Conservation (phyloP, 2,797 vertebrate species). For the Syndactyla subalaris region DNA sequence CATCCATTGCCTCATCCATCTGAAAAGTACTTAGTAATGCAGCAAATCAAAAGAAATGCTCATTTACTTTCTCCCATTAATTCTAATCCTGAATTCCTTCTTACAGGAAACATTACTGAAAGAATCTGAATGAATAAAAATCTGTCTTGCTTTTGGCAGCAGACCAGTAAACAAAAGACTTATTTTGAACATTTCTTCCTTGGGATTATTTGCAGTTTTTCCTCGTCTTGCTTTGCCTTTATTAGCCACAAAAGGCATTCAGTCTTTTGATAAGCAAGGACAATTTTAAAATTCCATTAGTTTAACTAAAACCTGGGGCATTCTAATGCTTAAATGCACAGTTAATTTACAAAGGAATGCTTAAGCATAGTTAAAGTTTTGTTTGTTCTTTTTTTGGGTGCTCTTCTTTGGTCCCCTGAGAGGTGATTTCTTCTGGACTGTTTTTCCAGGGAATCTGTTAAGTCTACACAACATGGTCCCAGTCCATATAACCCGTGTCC, state of each 20-base stretch:
- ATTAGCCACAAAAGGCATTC: not conserved
- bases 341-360: not conserved
- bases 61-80: not conserved
- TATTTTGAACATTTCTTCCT: not conserved
- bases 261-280: not conserved
- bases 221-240: not conserved
- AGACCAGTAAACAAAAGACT: not conserved
- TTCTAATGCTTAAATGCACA: not conserved
- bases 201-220: not conserved
- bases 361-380: not conserved
- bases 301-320: not conserved
- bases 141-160: not conserved
- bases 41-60: not conserved
- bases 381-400: not conserved
- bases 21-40: not conserved
- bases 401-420: not conserved
- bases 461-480: not conserved
- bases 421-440: not conserved
- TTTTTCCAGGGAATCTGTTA: not conserved
- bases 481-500: not conserved
- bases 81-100: not conserved
- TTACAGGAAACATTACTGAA: not conserved
- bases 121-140: not conserved
- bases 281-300: not conserved
- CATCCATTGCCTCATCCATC: not conserved